Percentiles rank a stretch among this genome's conserved stretches.
Evolutionary conservation across 2,797 vertebrate species (phyloP).

Genomic region (Phoeniculus purpureus): DNA sequence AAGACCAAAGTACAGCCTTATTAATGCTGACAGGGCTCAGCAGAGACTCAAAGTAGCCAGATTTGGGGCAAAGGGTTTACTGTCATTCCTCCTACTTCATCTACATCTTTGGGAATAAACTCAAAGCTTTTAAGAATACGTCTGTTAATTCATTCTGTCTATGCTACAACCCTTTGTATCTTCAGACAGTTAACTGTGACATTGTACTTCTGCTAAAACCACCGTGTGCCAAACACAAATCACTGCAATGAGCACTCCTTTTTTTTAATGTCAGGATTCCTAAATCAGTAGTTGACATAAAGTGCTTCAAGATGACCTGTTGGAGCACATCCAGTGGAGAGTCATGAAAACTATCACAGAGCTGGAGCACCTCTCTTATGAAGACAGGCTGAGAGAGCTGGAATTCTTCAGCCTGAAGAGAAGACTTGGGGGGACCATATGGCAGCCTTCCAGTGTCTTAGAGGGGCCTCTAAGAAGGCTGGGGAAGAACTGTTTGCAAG

Average conservation of each 20-base stretch:
- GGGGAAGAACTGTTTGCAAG: no score
- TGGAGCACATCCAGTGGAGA: no score
- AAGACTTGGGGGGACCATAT: no score
- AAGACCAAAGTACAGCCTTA: neutral
- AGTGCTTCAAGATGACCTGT: neutral
- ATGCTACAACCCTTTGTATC: neutral
- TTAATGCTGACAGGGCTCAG: neutral
- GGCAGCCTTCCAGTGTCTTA: no score
- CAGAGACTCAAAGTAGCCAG: neutral
- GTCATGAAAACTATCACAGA: no score
- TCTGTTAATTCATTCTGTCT: neutral
- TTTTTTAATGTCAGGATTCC: neutral
- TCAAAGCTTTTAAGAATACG: neutral
- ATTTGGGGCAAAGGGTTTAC: fast-evolving
- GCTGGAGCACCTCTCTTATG: no score
- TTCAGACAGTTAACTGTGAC: neutral
- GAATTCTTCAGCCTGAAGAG: no score
- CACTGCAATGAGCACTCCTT: fast-evolving
- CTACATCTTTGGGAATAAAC: neutral
- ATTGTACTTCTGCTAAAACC: neutral
- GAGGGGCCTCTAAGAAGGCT: no score
- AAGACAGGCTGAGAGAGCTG: no score
- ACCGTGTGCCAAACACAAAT: neutral
- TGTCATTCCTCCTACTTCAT: neutral
- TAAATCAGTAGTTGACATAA: neutral